Conservation (phyloP, 2,113 vertebrate genomes). For the Arenaria interpres region DNA sequence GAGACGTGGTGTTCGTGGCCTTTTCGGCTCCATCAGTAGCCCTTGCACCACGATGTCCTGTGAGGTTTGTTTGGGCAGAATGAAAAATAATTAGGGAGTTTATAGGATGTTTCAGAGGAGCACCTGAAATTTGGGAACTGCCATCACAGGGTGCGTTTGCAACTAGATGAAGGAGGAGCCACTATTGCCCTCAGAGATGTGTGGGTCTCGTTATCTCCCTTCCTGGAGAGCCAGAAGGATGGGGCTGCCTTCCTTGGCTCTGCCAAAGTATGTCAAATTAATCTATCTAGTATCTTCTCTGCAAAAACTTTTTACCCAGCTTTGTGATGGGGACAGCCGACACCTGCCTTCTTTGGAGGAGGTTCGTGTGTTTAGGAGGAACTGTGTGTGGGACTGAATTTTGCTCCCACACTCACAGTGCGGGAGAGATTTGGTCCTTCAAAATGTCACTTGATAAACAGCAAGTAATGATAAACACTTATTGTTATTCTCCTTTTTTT, state of each 20-base stretch:
- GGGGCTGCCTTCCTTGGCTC: neutral
- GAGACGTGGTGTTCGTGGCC: accelerated
- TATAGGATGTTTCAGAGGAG: neutral
- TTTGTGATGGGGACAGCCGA: neutral
- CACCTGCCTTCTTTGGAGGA: neutral
- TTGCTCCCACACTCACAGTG: neutral
- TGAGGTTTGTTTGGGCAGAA: no score
- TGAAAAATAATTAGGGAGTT: neutral
- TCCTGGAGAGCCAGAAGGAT: neutral
- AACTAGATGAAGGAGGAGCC: neutral
- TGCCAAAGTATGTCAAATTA: neutral
- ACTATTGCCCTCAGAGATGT: accelerated
- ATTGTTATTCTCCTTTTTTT: neutral
- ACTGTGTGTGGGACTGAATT: neutral
- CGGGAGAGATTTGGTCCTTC: neutral
- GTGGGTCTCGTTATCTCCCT: accelerated
- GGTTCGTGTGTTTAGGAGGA: neutral
- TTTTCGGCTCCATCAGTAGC: neutral
- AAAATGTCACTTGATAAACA: neutral
- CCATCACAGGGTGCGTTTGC: accelerated
- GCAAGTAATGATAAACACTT: neutral
- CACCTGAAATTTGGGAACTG: neutral
- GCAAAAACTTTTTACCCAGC: neutral
- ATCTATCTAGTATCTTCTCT: neutral
- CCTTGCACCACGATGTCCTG: accelerated